Percentiles rank a stretch among this genome's conserved stretches.
These are phyloP conservation scores for Isurus oxyrinchus DNA, from an alignment of 2,113 vertebrate species.

Conservation along the genomic window DNA sequence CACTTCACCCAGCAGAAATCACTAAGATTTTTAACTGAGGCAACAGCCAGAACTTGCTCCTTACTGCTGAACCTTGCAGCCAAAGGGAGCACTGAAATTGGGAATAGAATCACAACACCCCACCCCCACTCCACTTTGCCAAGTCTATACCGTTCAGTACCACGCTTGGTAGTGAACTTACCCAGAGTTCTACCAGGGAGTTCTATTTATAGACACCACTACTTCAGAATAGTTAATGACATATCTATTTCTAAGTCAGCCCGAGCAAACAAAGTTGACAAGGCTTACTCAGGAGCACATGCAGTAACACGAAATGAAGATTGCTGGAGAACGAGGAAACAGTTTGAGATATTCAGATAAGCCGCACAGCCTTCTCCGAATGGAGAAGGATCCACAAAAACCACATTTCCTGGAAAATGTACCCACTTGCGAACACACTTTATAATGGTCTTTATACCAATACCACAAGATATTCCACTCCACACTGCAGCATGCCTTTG, in stretches of 20 bases:
- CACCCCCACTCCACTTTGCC: neutral
- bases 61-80: neutral
- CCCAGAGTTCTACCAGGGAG: neutral
- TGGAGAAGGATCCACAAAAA: slow-evolving; percentile 17
- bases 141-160: neutral
- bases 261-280: neutral
- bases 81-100: neutral
- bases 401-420: slow-evolving; percentile 36
- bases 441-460: slow-evolving; percentile 6
- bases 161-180: neutral
- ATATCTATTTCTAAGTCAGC: neutral
- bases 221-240: neutral
- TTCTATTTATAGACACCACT: neutral
- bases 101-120: neutral
- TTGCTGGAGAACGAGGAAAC: neutral
- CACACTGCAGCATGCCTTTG: neutral
- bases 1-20: neutral
- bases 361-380: slow-evolving; percentile 9
- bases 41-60: neutral
- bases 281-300: neutral
- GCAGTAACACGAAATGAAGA: neutral
- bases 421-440: slow-evolving; percentile 33
- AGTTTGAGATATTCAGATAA: slow-evolving; percentile 18
- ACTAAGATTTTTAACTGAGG: neutral
- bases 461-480: slow-evolving; percentile 36